Evolutionary conservation across 2,113 vertebrate species (phyloP).

Genomic region (Pelusios castaneus): DNA sequence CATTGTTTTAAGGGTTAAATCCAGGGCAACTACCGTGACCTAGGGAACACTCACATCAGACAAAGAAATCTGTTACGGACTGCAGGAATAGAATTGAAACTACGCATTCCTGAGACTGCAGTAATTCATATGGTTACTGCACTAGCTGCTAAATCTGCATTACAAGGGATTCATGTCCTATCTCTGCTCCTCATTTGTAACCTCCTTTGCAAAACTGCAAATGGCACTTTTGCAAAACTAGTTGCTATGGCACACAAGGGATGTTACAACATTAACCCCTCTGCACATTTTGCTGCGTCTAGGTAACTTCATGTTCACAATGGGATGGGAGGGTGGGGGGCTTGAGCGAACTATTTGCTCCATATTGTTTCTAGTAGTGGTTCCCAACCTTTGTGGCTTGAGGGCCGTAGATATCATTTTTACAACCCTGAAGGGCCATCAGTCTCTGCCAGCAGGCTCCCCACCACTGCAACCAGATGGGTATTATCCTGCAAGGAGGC

Average conservation of each 20-base stretch:
- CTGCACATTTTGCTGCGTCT: background rate
- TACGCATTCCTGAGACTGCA: background rate
- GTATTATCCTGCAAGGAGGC: too few species aligned
- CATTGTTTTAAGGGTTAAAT: too few species aligned
- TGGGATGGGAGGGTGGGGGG: background rate
- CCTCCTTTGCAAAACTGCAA: background rate
- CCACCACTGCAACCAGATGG: too few species aligned
- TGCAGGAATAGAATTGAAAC: too few species aligned
- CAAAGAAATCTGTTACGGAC: background rate
- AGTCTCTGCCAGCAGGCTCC: too few species aligned
- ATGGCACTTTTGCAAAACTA: background rate
- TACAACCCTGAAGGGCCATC: too few species aligned
- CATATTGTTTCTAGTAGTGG: too few species aligned
- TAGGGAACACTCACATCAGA: background rate
- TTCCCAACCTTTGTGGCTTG: too few species aligned
- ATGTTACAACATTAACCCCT: background rate
- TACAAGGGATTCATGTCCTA: background rate
- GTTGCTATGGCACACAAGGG: background rate
- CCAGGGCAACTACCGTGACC: background rate
- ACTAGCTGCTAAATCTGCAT: too few species aligned
- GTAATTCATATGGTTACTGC: background rate
- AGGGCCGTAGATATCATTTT: too few species aligned
- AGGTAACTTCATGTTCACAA: background rate
- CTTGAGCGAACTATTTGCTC: background rate
- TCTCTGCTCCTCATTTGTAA: background rate